Percentiles rank a stretch among this genome's conserved stretches.
Evolutionary conservation across 2,113 vertebrate genomes (phyloP).

Genomic region (Conger conger): DNA sequence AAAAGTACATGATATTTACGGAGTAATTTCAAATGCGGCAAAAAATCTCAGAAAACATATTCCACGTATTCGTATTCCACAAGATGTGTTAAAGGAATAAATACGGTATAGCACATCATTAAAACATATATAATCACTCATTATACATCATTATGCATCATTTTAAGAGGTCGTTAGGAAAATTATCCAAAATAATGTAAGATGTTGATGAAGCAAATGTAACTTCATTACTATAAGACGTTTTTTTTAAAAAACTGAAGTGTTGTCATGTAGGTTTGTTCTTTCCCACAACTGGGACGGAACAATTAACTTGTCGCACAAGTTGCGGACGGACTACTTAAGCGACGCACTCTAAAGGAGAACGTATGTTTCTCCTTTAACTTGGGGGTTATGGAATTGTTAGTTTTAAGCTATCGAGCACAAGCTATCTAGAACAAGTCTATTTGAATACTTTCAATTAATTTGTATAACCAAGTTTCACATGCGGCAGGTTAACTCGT

Average conservation of each 20-base stretch:
- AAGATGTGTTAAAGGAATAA: not conserved
- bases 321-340: constrained; percentile 1
- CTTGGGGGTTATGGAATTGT: not conserved
- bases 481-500: too few species aligned
- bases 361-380: not conserved
- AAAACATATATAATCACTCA: not conserved
- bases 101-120: not conserved
- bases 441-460: not conserved
- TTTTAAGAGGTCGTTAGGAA: too few species aligned
- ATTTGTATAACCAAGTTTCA: not conserved
- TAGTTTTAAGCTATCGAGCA: not conserved
- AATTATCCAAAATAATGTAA: too few species aligned
- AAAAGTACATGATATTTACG: not conserved
- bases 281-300: not conserved
- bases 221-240: too few species aligned
- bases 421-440: not conserved
- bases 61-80: not conserved
- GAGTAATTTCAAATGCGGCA: not conserved
- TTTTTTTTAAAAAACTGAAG: not conserved
- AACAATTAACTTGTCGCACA: not conserved
- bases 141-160: not conserved
- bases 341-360: not conserved
- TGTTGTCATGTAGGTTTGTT: not conserved
- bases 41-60: not conserved
- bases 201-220: too few species aligned